These are phyloP conservation scores for Philonicus albiceps DNA, from an alignment of 2,888 invertebrate species.

Conservation along the genomic window DNA sequence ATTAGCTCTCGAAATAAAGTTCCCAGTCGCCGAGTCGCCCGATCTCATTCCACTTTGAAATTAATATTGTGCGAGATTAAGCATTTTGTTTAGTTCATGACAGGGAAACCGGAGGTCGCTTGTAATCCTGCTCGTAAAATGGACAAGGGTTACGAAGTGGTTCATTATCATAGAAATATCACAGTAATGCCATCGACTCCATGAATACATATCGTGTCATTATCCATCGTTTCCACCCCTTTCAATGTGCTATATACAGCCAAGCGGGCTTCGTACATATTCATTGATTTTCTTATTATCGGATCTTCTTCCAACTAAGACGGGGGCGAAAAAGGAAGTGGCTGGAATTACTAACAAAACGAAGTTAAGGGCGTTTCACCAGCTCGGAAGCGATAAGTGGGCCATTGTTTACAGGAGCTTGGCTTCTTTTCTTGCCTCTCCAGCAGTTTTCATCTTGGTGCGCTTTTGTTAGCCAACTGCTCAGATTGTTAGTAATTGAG, in stretches of 20 bases:
- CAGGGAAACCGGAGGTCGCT: neutral
- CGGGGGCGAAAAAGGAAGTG: neutral
- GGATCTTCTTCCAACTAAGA: neutral
- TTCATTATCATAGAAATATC: slow-evolving; percentile 6
- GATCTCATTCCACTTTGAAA: neutral
- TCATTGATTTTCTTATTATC: slow-evolving; percentile 19
- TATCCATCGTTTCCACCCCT: neutral
- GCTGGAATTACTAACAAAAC: neutral
- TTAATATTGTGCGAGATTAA: neutral
- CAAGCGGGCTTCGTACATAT: neutral
- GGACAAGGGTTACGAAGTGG: neutral
- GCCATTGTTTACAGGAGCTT: neutral
- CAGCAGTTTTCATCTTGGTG: neutral
- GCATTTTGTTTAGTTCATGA: neutral
- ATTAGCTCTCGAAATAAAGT: neutral
- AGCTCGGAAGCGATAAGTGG: neutral
- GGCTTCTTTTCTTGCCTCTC: neutral
- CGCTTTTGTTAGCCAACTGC: neutral
- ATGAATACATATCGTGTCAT: slow-evolving; percentile 18
- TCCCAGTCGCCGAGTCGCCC: neutral
- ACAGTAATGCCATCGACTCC: neutral
- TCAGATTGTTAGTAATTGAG: neutral
- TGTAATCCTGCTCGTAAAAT: neutral
- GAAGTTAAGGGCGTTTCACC: neutral
- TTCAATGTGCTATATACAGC: neutral